These are phyloP conservation scores for Jacana jacana DNA, from an alignment of 2,113 vertebrate species.

Conservation along the genomic window DNA sequence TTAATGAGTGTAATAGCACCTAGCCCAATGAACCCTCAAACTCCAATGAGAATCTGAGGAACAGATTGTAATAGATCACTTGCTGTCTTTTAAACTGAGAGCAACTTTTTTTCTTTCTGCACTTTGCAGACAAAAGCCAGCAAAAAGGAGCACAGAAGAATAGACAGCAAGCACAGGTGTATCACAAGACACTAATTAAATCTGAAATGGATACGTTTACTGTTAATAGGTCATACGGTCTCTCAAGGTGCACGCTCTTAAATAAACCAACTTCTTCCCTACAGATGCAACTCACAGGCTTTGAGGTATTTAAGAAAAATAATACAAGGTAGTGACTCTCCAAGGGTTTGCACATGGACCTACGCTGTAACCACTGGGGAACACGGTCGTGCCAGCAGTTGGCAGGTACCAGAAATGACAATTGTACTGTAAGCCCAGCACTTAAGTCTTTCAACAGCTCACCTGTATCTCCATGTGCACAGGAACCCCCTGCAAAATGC, in stretches of 20 bases:
- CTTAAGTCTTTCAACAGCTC: background rate
- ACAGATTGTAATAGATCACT: background rate
- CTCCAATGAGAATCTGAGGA: background rate
- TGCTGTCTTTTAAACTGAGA: background rate
- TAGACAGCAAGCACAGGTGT: background rate
- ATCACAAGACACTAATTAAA: background rate
- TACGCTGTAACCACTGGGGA: background rate
- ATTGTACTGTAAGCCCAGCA: background rate
- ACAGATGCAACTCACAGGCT: background rate
- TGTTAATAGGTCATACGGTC: background rate
- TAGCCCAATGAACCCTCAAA: background rate
- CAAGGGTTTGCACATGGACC: background rate
- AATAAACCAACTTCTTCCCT: background rate
- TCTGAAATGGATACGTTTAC: background rate
- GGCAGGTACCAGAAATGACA: accelerated
- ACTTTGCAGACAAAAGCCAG: background rate
- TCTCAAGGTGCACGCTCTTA: background rate
- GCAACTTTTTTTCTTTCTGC: background rate
- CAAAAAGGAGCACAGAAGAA: background rate
- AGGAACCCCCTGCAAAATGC: background rate
- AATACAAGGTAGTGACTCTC: background rate
- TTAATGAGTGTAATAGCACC: background rate
- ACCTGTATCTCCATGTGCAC: background rate
- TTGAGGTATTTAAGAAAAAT: background rate
- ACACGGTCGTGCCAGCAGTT: background rate